phyloP scores from a whole-genome alignment of 2,888 invertebrate genomes.

The Elegia similella region DNA sequence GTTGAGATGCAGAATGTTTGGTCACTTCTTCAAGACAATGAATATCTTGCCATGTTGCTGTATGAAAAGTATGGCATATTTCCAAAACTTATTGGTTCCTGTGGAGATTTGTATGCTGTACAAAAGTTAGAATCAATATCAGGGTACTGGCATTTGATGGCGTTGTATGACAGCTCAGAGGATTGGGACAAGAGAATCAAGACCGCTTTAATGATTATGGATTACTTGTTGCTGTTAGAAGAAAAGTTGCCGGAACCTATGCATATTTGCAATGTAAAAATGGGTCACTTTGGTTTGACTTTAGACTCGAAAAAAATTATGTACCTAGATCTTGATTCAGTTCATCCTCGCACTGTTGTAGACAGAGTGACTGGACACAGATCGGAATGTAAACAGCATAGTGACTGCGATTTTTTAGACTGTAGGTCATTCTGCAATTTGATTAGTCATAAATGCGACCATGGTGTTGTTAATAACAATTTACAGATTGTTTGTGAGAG shows the following conservation, averaged over 20 bases:
- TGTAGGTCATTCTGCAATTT: constrained; percentile 83
- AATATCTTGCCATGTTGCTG: constrained; percentile 83
- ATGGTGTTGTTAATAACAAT: constrained; percentile 83
- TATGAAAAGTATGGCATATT: constrained; percentile 83
- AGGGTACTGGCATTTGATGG: constrained; percentile 73
- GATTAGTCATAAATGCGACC: constrained; percentile 73
- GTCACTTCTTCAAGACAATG: constrained; percentile 84
- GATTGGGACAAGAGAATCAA: constrained; percentile 82
- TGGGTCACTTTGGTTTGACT: constrained; percentile 84
- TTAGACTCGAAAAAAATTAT: constrained; percentile 76
- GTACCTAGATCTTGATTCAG: constrained; percentile 84
- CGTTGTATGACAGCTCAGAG: constrained; percentile 73
- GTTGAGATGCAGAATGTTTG: constrained; percentile 83
- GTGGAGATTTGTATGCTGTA: constrained; percentile 85
- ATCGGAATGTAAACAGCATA: constrained; percentile 76
- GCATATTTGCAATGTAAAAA: constrained; percentile 85
- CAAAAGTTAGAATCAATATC: constrained; percentile 83
- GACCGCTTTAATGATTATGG: constrained; percentile 82
- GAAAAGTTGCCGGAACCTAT: constrained; percentile 81
- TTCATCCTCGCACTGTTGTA: constrained; percentile 79
- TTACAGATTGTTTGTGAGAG: constrained; percentile 85
- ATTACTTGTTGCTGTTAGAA: constrained; percentile 82
- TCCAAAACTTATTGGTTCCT: constrained; percentile 84
- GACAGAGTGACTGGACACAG: constrained; percentile 69
- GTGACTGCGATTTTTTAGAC: constrained; percentile 86